Evolutionary conservation across 2,113 vertebrate genomes (phyloP).

Genomic region (Hippocampus comes): DNA sequence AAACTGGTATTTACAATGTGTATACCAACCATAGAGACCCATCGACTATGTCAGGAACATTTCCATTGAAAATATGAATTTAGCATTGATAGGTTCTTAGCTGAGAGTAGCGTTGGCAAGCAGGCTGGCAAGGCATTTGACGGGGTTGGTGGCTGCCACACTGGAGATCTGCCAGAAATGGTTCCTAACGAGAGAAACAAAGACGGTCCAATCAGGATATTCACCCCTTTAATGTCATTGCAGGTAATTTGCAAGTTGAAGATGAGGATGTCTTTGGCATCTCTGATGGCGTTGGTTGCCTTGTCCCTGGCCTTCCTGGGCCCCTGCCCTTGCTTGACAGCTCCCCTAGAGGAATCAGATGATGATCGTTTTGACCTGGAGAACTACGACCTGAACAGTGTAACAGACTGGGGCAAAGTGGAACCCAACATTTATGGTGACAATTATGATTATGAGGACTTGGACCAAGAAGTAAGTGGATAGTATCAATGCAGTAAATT

Average conservation of each 20-base stretch:
- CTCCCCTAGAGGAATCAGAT: slow-evolving; percentile 25
- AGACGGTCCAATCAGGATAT: not conserved
- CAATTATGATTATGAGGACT: slow-evolving; percentile 65
- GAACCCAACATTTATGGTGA: slow-evolving; percentile 71
- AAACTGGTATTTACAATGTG: too few species aligned
- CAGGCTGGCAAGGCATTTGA: too few species aligned
- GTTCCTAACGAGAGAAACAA: not conserved
- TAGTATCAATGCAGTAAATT: not conserved
- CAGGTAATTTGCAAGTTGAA: slow-evolving; percentile 7
- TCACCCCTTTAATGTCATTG: not conserved
- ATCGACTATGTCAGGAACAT: too few species aligned
- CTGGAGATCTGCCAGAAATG: too few species aligned
- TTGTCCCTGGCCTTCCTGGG: slow-evolving; percentile 33
- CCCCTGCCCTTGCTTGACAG: slow-evolving; percentile 11
- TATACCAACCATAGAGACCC: too few species aligned
- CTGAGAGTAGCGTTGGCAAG: too few species aligned
- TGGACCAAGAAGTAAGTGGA: slow-evolving; percentile 58
- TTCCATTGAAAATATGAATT: too few species aligned
- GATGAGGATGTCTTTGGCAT: slow-evolving; percentile 32
- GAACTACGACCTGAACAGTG: slow-evolving; percentile 52
- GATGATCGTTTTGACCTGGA: slow-evolving; percentile 40
- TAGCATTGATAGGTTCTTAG: too few species aligned
- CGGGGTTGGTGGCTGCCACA: too few species aligned
- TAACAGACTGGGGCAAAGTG: slow-evolving; percentile 61
- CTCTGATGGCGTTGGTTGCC: slow-evolving; percentile 7